Base-by-base conservation (phyloP, 2,113 vertebrate genomes). In the Epinephelus lanceolatus region DNA sequence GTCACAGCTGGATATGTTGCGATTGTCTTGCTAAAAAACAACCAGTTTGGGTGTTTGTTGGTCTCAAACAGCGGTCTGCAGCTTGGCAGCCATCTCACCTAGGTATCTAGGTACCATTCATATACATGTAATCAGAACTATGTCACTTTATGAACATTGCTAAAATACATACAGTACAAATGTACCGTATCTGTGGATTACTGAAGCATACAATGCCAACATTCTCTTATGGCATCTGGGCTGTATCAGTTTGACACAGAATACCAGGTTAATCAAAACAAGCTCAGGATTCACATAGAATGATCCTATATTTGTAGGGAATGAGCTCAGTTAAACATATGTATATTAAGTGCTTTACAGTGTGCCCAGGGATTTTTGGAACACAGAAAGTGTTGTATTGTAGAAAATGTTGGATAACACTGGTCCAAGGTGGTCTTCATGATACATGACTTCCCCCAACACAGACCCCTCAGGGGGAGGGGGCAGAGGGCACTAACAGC, bases 381-480 rank as follows among this genome's bases (percentile, higher is more conserved):
- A 14, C 21, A 42, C 4, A 45, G 1, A 52, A 21, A 23, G 14
- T 56, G 42, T 66, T 53, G 0, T 37, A 7, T 27, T 27, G 59
- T 21, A 6, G 14, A 40, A 55, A 52, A 75, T 27, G 0, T 53
- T 42, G 3, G 9, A 3, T 75, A 45, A 63, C 56, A 21, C 52
- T 47, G 23, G 42, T 47, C 33, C 62, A 21, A 45, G 51, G 19
- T 66, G 62, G 66, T 83, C 61, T 80, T 81, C 18, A 51, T 61
- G 76, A 86, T 79, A 79, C 52, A 78, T 70, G 55, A 71, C 63
- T 79, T 80, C 52, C 55, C 49, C 25, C 71, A 72, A 21, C 65
- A 76, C 60, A 73, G 40, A 60, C 15, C 60, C 52, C 8, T 30
- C 71, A 42, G 53, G 83, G 67, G 47, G 17, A 27, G 17, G 7